phyloP scores from a whole-genome alignment of 92 coral and sea anemone species.

The Scolanthus callimorphus region DNA sequence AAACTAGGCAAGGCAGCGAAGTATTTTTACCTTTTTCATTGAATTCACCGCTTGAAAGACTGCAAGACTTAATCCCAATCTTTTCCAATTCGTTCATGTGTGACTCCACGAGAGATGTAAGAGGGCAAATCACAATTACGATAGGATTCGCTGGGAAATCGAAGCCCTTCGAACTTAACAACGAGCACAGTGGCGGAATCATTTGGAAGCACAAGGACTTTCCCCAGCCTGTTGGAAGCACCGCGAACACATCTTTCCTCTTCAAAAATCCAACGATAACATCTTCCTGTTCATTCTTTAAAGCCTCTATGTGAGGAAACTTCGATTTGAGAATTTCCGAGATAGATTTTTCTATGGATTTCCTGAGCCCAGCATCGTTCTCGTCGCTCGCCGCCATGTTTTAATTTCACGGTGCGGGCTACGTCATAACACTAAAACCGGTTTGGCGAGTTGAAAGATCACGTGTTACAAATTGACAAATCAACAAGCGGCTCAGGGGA shows the following conservation, averaged over 20 bases:
- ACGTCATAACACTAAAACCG: too few relatives aligned
- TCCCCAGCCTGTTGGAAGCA: neutral
- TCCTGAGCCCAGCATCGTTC: too few relatives aligned
- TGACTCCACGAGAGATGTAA: neutral
- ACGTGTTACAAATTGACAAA: too few relatives aligned
- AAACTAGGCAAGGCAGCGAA: too few relatives aligned
- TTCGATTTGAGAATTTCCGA: neutral
- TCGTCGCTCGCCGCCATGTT: too few relatives aligned
- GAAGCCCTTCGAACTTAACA: neutral
- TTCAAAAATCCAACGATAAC: neutral
- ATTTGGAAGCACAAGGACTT: neutral
- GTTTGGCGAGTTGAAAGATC: too few relatives aligned
- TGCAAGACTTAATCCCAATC: neutral
- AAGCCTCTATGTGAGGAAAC: neutral
- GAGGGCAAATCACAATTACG: neutral
- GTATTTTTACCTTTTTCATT: neutral
- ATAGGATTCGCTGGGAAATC: neutral
- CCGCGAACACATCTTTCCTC: neutral
- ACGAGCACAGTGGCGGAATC: neutral
- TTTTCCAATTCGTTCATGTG: neutral
- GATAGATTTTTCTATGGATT: neutral
- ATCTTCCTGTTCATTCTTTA: neutral
- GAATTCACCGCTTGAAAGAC: neutral
- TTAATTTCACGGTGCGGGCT: too few relatives aligned
- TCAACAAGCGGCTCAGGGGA: too few relatives aligned